A percentile compares a stretch with the other conserved stretches of the same genome.
Conservation (phyloP, 2,888 invertebrate species). For the Mythimna loreyi region DNA sequence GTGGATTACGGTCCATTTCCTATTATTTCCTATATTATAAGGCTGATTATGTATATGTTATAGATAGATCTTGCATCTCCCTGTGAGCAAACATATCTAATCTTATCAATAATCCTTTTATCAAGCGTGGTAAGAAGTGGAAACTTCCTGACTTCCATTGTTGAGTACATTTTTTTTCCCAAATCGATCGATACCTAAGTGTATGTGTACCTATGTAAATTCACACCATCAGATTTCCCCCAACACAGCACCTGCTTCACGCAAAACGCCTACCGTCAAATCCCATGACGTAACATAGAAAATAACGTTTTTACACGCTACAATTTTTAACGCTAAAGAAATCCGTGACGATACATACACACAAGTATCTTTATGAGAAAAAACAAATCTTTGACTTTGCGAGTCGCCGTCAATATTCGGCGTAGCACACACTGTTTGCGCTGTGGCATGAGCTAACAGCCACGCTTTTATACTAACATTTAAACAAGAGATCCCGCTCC, state of each 20-base stretch:
- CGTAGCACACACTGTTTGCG: constrained; percentile 68
- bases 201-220: not conserved
- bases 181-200: not conserved
- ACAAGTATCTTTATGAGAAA: constrained; percentile 58
- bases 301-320: constrained; percentile 19
- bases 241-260: constrained; percentile 23
- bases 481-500: constrained; percentile 73
- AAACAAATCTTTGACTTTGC: constrained; percentile 66
- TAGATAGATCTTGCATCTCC: not conserved
- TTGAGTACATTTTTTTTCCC: not conserved
- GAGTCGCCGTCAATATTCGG: constrained; percentile 71
- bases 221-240: not conserved
- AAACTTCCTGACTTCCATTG: not conserved
- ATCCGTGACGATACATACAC: constrained; percentile 65
- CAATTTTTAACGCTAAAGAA: constrained; percentile 54
- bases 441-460: constrained; percentile 69
- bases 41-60: not conserved
- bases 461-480: constrained; percentile 75
- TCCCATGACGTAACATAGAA: constrained; percentile 25
- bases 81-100: constrained; percentile 1
- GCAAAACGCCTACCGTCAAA: constrained; percentile 12
- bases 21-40: too few species aligned
- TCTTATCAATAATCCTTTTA: not conserved
- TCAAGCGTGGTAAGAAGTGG: not conserved
- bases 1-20: too few species aligned